Conservation (phyloP, 2,888 invertebrate species). For the Exocentrus adspersus region DNA sequence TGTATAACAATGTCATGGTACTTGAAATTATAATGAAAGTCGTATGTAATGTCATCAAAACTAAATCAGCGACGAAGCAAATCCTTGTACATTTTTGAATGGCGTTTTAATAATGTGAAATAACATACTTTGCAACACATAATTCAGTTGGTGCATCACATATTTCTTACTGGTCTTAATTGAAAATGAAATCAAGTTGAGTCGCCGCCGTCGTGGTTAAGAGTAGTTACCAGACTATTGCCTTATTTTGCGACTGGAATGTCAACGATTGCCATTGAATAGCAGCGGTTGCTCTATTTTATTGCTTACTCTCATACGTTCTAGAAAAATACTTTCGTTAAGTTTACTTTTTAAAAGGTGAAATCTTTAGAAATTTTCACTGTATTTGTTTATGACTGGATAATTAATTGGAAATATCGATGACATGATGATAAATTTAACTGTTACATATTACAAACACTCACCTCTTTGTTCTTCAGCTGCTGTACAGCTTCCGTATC, state of each 20-base stretch:
- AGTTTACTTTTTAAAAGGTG: constrained; percentile 38
- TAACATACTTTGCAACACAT: too few species aligned
- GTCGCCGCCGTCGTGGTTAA: background rate
- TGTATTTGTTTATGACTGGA: background rate
- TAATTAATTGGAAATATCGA: too few species aligned
- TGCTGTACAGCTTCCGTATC: constrained; percentile 69
- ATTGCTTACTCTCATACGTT: constrained; percentile 8
- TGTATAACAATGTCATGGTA: too few species aligned
- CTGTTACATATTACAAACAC: too few species aligned
- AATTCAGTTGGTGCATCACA: too few species aligned
- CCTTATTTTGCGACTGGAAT: constrained; percentile 20
- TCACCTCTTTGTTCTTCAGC: constrained; percentile 55
- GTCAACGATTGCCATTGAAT: constrained; percentile 11
- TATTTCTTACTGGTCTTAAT: background rate
- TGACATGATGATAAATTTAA: too few species aligned
- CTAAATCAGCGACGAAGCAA: too few species aligned
- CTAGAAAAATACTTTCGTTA: constrained; percentile 33
- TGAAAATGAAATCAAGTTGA: constrained; percentile 9
- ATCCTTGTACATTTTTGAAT: too few species aligned
- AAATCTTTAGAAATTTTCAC: constrained; percentile 22
- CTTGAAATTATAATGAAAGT: too few species aligned
- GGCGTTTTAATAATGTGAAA: too few species aligned
- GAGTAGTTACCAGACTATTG: background rate
- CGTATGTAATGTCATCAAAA: too few species aligned
- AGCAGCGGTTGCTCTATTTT: constrained; percentile 22